A percentile compares a stretch with the other conserved stretches of the same genome.
Conservation (phyloP, 1,140 invertebrate genomes). For the Euura saliciscinereae region DNA sequence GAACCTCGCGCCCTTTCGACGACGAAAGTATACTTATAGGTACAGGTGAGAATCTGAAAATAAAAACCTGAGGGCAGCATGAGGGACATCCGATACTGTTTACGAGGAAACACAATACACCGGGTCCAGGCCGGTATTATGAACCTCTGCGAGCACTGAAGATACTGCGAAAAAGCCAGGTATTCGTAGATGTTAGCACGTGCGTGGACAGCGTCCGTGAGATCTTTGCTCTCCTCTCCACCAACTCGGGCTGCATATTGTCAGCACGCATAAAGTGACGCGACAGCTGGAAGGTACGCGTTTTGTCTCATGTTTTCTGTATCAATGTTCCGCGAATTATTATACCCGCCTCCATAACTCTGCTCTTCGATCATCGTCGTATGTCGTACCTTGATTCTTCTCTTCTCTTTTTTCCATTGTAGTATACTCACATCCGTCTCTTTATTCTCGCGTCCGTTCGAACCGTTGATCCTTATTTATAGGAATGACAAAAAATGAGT, state of each 20-base stretch:
- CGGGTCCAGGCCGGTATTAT: not conserved
- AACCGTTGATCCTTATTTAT: too few species aligned
- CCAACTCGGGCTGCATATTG: too few species aligned
- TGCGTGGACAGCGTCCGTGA: not conserved
- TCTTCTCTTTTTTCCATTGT: not conserved
- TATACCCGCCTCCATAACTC: not conserved
- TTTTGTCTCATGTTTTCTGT: not conserved
- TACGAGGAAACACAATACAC: not conserved
- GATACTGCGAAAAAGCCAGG: not conserved
- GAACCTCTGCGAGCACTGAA: not conserved
- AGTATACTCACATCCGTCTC: not conserved
- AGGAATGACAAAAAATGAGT: too few species aligned
- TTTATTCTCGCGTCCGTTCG: too few species aligned
- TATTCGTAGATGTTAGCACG: not conserved
- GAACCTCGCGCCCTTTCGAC: not conserved
- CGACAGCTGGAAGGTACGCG: conserved; percentile 6
- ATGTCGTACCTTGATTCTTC: not conserved
- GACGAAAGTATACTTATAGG: conserved; percentile 3
- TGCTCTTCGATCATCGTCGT: not conserved
- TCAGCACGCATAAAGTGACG: not conserved
- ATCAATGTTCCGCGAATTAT: conserved; percentile 7
- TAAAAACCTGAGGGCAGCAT: too few species aligned
- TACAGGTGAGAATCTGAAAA: not conserved
- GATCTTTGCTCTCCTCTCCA: not conserved
- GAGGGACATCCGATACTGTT: conserved; percentile 3